Evolutionary conservation across 2,113 vertebrate species (phyloP).

Genomic region (Rhegmatorhina hoffmannsi): DNA sequence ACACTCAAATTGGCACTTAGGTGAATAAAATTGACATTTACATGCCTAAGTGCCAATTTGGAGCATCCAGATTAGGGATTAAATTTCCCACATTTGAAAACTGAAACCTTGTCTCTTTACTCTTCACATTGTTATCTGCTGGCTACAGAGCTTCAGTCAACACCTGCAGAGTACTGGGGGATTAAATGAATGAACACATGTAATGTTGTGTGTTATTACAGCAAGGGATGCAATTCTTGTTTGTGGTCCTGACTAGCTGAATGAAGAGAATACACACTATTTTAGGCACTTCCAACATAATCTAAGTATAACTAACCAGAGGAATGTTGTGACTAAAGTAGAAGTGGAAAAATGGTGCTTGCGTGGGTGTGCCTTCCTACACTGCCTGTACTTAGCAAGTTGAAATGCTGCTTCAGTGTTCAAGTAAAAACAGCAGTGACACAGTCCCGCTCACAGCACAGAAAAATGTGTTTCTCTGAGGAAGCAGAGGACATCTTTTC

Average conservation of each 20-base stretch:
- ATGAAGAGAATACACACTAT: background rate
- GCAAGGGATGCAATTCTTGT: background rate
- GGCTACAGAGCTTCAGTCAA: background rate
- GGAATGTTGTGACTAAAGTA: background rate
- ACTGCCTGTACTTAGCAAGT: background rate
- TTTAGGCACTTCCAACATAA: background rate
- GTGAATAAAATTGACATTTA: constrained; percentile 59
- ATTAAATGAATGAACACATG: constrained; percentile 12
- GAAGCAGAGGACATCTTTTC: background rate
- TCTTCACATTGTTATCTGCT: background rate
- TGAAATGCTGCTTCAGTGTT: background rate
- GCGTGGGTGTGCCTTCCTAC: background rate
- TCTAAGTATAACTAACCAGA: background rate
- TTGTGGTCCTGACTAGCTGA: background rate
- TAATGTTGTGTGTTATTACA: background rate
- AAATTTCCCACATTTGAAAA: constrained; percentile 18
- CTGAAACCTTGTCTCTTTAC: constrained; percentile 8
- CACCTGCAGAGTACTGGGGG: background rate
- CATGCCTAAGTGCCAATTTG: constrained; percentile 52
- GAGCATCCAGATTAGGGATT: constrained; percentile 51
- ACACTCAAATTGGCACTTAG: constrained; percentile 55
- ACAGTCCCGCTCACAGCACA: background rate
- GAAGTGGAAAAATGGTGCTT: constrained; percentile 1
- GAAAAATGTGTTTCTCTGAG: background rate
- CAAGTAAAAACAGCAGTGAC: background rate